Base-by-base conservation (phyloP, 2,888 invertebrate species). In the Ophioninae sp. region DNA sequence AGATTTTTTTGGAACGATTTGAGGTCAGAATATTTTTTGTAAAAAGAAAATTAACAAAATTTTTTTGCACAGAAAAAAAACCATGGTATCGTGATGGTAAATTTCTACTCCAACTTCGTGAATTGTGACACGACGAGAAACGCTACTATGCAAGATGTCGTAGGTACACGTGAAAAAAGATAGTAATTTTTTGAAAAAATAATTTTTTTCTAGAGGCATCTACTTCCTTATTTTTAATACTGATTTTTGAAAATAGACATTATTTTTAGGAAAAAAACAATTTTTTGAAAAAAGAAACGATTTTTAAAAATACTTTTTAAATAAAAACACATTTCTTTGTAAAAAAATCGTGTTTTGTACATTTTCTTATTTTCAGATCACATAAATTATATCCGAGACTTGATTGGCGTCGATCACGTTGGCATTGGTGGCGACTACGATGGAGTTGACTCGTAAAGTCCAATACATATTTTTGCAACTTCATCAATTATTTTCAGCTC, bases 21-120 rank as follows among this genome's bases (percentile, higher is more conserved):
- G n/a, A n/a, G n/a, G n/a, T n/a, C n/a, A n/a, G n/a, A n/a, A n/a
- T n/a, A n/a, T n/a, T n/a, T n/a, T n/a, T n/a, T n/a, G n/a, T n/a
- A n/a, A n/a, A n/a, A n/a, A n/a, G n/a, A 30, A 23, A 30, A 20
- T 17, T 61, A 6, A 51, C 23, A 59, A 39, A 41, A 78, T n/a
- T 58, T 13, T 17, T 9, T 71, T 8, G 0, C 22, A 41, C 92
- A 95, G 95, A 95, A 94, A 93, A 92, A 93, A 85, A 96, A 96
- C 87, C 94, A 95, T 39, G 96, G 96, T 3, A 93, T 96, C 41
- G 95, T 96, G 2, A 96, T 96, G 96, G 95, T 96, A 10, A 96
- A 96, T 90, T 96, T 96, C 91, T 96, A 95, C 91, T 94, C 94
- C 0, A 93, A 93, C 73, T 96, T 95, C 90, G 94, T 96, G n/a